Evolutionary conservation across 2,888 invertebrate genomes (phyloP).

Genomic region (Taphrorychus bicolor): DNA sequence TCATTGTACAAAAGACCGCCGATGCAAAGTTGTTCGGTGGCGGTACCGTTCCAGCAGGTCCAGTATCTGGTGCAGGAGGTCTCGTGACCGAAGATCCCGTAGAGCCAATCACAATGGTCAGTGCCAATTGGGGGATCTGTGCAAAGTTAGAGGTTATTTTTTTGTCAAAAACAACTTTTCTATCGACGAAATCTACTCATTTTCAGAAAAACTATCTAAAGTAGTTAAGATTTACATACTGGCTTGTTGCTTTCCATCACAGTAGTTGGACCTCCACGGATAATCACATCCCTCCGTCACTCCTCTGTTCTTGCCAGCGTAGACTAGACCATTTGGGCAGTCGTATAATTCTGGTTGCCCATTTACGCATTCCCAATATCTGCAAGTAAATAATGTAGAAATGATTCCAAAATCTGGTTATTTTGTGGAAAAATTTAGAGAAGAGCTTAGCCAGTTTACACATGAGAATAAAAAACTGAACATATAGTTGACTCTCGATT

Average conservation of each 20-base stretch:
- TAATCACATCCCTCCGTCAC: conserved; percentile 91
- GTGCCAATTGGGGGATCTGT: conserved; percentile 81
- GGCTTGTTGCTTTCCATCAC: conserved; percentile 80
- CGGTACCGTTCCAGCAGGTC: conserved; percentile 95
- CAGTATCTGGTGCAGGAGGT: conserved; percentile 92
- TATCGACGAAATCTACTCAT: background rate
- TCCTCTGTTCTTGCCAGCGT: conserved; percentile 86
- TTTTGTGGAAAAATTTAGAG: no score
- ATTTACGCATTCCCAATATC: conserved; percentile 86
- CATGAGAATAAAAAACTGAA: no score
- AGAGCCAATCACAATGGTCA: conserved; percentile 91
- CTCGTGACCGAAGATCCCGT: conserved; percentile 93
- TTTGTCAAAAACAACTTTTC: background rate
- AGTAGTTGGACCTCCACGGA: conserved; percentile 88
- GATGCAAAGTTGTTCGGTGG: conserved; percentile 90
- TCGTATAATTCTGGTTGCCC: conserved; percentile 85
- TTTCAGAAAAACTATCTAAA: background rate
- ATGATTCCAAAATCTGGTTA: no score
- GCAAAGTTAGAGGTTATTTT: background rate
- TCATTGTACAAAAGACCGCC: conserved; percentile 91
- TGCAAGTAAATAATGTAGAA: no score
- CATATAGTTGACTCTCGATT: no score
- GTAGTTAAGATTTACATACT: conserved; percentile 61
- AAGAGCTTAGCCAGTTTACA: no score
- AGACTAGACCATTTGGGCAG: conserved; percentile 90